Evolutionary conservation across 2,797 vertebrate genomes (phyloP).

Genomic region (Muscicapa comitata): DNA sequence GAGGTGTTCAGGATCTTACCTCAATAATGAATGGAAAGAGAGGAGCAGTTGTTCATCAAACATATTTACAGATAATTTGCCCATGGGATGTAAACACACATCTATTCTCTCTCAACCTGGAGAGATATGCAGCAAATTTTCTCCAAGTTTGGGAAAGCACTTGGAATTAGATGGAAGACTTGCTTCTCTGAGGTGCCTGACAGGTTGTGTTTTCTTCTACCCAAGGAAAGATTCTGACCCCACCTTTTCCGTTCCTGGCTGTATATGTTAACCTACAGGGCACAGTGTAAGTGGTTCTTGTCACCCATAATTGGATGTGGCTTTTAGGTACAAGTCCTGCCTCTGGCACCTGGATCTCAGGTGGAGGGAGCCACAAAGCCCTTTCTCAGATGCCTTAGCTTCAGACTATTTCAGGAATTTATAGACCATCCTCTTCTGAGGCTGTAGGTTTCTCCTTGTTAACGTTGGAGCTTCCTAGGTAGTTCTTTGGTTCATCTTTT

Average conservation of each 20-base stretch:
- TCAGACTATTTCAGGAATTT: not conserved
- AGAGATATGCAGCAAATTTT: not conserved
- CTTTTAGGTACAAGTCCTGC: not conserved
- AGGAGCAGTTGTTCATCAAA: not conserved
- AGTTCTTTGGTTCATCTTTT: not conserved
- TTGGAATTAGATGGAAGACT: not conserved
- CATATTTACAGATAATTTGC: not conserved
- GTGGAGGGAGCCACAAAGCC: not conserved
- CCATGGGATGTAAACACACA: too few relatives aligned
- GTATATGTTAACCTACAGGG: not conserved
- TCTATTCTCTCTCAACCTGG: not conserved
- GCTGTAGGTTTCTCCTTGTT: not conserved
- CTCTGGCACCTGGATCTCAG: not conserved
- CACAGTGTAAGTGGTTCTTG: not conserved
- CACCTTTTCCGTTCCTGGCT: not conserved
- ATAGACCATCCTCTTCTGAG: not conserved
- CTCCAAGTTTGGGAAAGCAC: not conserved
- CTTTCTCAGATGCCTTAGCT: not conserved
- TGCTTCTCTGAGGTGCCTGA: not conserved
- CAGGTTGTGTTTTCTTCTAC: not conserved
- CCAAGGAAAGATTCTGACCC: not conserved
- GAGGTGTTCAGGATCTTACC: not conserved
- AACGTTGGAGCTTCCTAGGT: not conserved
- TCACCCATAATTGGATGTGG: accelerated
- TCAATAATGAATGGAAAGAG: not conserved